A percentile compares a stretch with the other conserved stretches of the same genome.
These are phyloP conservation scores for Coleophora flavipennella DNA, from an alignment of 2,888 invertebrate genomes.

Conservation along the genomic window DNA sequence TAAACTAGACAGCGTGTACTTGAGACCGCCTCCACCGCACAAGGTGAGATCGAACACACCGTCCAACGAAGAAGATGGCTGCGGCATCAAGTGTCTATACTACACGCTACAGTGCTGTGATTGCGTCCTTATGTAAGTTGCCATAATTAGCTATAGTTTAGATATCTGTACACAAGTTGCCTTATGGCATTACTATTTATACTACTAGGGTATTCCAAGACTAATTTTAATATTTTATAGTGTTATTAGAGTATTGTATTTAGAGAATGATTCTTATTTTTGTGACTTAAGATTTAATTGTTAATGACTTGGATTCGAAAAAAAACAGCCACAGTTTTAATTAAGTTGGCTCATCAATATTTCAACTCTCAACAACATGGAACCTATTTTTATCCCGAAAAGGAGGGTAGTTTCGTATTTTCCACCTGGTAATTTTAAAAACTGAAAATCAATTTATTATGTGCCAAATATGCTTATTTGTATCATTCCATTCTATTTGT, in stretches of 20 bases:
- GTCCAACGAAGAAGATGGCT: slow-evolving; percentile 66
- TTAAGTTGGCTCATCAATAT: background rate
- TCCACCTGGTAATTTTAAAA: no score
- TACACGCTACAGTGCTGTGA: slow-evolving; percentile 77
- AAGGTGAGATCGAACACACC: slow-evolving; percentile 36
- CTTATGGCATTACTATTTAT: slow-evolving; percentile 3
- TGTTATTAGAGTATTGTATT: background rate
- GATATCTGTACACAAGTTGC: background rate
- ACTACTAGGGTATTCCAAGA: background rate
- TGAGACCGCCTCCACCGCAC: slow-evolving; percentile 36
- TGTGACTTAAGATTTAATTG: background rate
- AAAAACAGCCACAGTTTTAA: background rate
- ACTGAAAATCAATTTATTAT: no score
- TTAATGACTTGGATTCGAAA: background rate
- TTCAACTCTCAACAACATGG: no score
- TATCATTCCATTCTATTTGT: no score
- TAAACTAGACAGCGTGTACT: slow-evolving; percentile 52
- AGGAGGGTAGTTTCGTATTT: no score
- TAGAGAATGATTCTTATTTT: background rate
- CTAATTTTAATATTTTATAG: background rate
- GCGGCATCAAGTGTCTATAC: slow-evolving; percentile 75
- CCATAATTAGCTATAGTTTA: slow-evolving; percentile 12
- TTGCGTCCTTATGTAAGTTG: slow-evolving; percentile 63
- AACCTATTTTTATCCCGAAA: no score
- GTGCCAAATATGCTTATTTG: no score